Conservation (phyloP, 2,113 vertebrate species). For the Coptodon bakossiorum region DNA sequence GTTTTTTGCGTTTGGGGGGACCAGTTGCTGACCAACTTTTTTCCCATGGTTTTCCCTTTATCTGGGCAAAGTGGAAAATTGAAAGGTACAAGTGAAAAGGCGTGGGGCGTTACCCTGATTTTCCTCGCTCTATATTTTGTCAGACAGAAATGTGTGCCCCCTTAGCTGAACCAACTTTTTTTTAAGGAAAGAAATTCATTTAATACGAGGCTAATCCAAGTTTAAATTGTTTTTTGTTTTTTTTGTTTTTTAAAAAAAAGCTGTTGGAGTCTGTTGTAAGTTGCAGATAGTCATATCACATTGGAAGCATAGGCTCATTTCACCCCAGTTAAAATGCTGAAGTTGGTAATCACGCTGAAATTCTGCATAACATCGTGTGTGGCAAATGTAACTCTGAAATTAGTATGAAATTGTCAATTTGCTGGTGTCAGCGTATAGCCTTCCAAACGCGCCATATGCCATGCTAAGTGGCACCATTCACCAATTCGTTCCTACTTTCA, state of each 20-base stretch:
- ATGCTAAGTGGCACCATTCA: conserved; percentile 62
- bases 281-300: neutral
- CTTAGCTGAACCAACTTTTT: neutral
- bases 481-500: conserved; percentile 78
- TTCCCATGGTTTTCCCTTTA: conserved; percentile 65
- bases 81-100: conserved; percentile 64
- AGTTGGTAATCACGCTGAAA: neutral
- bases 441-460: conserved; percentile 62
- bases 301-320: neutral
- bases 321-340: neutral
- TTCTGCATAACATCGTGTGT: conserved; percentile 55
- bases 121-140: conserved; percentile 72
- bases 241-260: neutral
- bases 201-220: neutral
- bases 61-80: conserved; percentile 66
- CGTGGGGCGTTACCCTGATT: conserved; percentile 68
- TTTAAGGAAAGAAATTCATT: neutral
- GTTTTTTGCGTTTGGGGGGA: conserved; percentile 7
- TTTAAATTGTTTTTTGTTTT: neutral
- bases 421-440: conserved; percentile 63
- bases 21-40: conserved; percentile 29
- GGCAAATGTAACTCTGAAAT: conserved; percentile 62
- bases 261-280: neutral
- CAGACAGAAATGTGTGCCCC: conserved; percentile 32
- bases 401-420: conserved; percentile 78